Conservation (phyloP, 2,797 vertebrate species). For the Percopsis omiscomaycus region DNA sequence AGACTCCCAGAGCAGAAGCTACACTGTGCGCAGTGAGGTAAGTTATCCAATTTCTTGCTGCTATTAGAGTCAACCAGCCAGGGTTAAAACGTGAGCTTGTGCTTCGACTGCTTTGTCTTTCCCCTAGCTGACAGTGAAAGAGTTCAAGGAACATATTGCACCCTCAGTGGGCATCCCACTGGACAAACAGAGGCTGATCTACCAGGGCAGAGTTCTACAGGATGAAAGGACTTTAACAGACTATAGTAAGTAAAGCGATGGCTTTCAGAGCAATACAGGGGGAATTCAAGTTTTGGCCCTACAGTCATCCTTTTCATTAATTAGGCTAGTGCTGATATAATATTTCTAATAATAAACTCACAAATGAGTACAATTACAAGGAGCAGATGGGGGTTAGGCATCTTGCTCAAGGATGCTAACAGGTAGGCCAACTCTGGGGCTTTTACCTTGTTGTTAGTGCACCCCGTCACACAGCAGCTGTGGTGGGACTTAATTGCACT, state of each 20-base stretch:
- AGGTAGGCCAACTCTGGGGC: no score
- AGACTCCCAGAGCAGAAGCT: conserved; percentile 91
- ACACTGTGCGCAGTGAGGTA: conserved; percentile 87
- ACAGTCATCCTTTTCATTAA: background rate
- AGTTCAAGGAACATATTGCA: conserved; percentile 92
- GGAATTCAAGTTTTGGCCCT: background rate
- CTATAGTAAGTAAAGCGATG: conserved; percentile 80
- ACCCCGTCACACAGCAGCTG: no score
- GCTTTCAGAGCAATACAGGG: background rate
- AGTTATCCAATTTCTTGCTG: conserved; percentile 7
- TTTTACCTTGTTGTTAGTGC: no score
- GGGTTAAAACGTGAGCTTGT: background rate
- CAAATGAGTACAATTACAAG: no score
- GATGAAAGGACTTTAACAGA: conserved; percentile 90
- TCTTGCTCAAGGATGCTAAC: no score
- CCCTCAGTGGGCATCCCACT: conserved; percentile 86
- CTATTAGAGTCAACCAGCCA: background rate
- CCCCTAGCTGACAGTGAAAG: conserved; percentile 86
- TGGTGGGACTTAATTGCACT: background rate
- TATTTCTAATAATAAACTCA: no score
- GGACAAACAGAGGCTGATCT: conserved; percentile 93
- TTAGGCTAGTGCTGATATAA: background rate
- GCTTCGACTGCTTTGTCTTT: conserved; percentile 2
- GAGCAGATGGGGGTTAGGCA: no score
- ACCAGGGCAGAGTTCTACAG: conserved; percentile 91